Evolutionary conservation across 2,113 vertebrate genomes (phyloP).

Genomic region (Melanerpes formicivorus): DNA sequence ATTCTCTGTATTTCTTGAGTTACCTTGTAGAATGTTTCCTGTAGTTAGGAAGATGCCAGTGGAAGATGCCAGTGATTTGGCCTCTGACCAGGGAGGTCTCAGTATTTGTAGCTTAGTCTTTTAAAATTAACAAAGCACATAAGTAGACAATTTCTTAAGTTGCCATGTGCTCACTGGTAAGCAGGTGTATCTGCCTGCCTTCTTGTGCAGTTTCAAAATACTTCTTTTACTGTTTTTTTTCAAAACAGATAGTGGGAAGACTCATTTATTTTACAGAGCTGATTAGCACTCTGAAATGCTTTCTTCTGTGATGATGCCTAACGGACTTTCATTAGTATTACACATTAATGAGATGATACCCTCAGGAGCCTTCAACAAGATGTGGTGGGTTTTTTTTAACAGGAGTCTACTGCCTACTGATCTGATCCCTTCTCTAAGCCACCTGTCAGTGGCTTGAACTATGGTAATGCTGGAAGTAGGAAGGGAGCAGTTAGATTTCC

Average conservation of each 20-base stretch:
- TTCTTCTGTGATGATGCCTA: not conserved
- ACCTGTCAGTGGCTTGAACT: not conserved
- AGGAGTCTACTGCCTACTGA: not conserved
- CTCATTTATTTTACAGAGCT: not conserved
- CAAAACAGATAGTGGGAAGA: not conserved
- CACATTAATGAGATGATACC: not conserved
- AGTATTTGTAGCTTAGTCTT: not conserved
- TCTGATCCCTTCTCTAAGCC: not conserved
- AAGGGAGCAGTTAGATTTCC: not conserved
- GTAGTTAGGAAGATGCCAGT: not conserved
- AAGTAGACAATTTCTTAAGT: not conserved
- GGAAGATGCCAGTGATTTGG: not conserved
- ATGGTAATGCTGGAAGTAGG: not conserved
- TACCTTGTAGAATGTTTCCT: not conserved
- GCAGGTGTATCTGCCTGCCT: not conserved
- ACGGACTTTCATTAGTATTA: not conserved
- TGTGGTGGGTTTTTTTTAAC: not conserved
- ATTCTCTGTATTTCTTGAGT: not conserved
- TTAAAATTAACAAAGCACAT: not conserved
- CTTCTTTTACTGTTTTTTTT: not conserved
- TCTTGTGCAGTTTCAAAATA: not conserved
- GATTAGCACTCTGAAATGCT: not conserved
- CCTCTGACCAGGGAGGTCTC: not conserved
- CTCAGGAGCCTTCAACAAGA: not conserved
- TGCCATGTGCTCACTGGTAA: fast-evolving